phyloP scores from a whole-genome alignment of 2,797 vertebrate genomes.

The Muraenolepis orangiensis region DNA sequence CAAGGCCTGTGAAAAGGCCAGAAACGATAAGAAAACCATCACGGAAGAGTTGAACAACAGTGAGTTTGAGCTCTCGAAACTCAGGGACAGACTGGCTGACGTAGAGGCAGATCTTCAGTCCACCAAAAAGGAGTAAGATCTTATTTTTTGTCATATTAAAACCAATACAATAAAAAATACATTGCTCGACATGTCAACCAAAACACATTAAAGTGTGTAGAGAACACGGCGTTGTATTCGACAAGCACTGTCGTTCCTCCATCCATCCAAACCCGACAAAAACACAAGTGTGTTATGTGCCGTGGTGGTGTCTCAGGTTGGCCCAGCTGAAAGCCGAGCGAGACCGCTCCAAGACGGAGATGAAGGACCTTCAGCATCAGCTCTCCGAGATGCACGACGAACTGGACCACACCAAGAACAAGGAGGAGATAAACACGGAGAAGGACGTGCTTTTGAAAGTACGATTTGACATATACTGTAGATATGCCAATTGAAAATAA shows the following conservation, averaged over 20 bases:
- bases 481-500: background rate
- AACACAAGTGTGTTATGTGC: background rate
- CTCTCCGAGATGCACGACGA: conserved; percentile 98
- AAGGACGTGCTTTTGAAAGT: conserved; percentile 81
- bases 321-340: conserved; percentile 85
- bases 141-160: background rate
- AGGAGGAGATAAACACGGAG: conserved; percentile 71
- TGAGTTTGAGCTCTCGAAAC: conserved; percentile 70
- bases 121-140: conserved; percentile 83
- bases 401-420: conserved; percentile 82
- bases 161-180: background rate
- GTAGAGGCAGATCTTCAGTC: conserved; percentile 80
- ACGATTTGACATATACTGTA: conserved; percentile 11
- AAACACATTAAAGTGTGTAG: background rate
- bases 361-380: conserved; percentile 92
- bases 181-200: background rate
- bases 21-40: conserved; percentile 74
- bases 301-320: conserved; percentile 68
- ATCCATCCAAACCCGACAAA: no score
- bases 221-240: background rate
- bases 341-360: conserved; percentile 84
- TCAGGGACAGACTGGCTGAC: conserved; percentile 76
- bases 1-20: conserved; percentile 73
- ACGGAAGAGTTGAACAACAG: conserved; percentile 71
- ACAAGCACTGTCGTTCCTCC: background rate